Evolutionary conservation across 2,888 invertebrate species (phyloP).

Genomic region (Sialis lutaria): DNA sequence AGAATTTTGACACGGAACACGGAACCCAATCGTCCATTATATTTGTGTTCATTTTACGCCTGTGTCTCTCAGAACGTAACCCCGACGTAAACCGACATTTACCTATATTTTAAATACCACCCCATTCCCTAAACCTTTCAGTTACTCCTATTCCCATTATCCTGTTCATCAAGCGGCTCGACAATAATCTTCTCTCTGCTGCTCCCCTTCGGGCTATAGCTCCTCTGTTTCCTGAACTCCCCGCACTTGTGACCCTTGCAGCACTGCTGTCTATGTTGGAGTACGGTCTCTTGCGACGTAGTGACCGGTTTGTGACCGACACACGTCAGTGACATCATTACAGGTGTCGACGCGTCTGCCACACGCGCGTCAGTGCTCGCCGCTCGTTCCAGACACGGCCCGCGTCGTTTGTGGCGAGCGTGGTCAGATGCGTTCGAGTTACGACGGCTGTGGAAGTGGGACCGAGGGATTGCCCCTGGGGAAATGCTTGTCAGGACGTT

Average conservation of each 20-base stretch:
- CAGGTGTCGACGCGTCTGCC: background rate
- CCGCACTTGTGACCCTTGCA: conserved; percentile 12
- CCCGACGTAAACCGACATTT: too few species aligned
- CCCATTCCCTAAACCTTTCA: too few species aligned
- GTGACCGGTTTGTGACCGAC: background rate
- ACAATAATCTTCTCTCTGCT: background rate
- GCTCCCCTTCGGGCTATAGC: conserved; percentile 4
- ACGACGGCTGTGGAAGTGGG: conserved; percentile 14
- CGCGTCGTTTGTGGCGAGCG: conserved; percentile 17
- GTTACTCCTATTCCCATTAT: conserved; percentile 2
- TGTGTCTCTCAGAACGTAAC: too few species aligned
- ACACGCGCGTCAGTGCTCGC: conserved; percentile 5
- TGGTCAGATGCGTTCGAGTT: conserved; percentile 28
- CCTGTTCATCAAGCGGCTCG: conserved; percentile 1
- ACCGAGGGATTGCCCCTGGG: conserved; percentile 11
- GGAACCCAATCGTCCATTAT: too few species aligned
- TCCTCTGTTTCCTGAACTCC: conserved; percentile 4
- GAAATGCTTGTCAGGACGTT: conserved; percentile 6
- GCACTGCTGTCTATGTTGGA: conserved; percentile 3
- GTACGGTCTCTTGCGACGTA: conserved; percentile 1
- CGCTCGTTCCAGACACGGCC: conserved; percentile 4
- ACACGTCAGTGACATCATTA: background rate
- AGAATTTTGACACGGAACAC: too few species aligned
- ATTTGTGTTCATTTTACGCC: too few species aligned
- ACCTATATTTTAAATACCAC: too few species aligned